phyloP scores from a whole-genome alignment of 2,888 invertebrate species.

The Lasius platythorax region DNA sequence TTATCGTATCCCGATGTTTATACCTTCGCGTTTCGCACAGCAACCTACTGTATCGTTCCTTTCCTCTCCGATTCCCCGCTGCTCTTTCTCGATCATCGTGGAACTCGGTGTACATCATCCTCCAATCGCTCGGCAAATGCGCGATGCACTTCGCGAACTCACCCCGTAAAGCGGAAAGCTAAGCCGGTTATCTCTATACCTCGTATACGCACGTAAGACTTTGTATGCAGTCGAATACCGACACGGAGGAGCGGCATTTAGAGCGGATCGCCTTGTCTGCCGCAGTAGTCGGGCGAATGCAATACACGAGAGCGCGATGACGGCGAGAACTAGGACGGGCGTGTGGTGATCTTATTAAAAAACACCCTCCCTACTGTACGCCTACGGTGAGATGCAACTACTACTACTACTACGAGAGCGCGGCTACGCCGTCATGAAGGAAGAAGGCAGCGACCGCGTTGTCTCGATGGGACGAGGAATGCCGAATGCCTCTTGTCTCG shows the following conservation, averaged over 20 bases:
- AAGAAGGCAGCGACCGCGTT: slow-evolving; percentile 38
- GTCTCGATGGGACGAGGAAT: slow-evolving; percentile 17
- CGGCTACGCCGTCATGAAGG: neutral
- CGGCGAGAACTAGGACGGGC: slow-evolving; percentile 17
- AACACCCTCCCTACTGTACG: neutral
- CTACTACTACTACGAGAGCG: neutral
- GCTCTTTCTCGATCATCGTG: neutral
- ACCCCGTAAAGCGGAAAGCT: slow-evolving; percentile 12
- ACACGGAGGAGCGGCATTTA: slow-evolving; percentile 46
- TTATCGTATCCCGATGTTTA: slow-evolving; percentile 25
- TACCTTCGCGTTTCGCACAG: neutral
- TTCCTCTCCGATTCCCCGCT: neutral
- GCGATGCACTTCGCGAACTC: neutral
- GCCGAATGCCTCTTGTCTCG: slow-evolving; percentile 75
- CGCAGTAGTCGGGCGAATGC: slow-evolving; percentile 13
- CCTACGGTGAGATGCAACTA: slow-evolving; percentile 25
- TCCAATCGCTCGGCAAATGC: slow-evolving; percentile 6
- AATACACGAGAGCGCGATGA: slow-evolving; percentile 12
- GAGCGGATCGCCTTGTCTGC: slow-evolving; percentile 32
- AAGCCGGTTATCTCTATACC: neutral
- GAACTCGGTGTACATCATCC: neutral
- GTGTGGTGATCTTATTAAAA: slow-evolving; percentile 49
- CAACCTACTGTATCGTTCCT: neutral
- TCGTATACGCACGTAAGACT: slow-evolving; percentile 19
- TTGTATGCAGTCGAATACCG: slow-evolving; percentile 39